Percentiles rank a stretch among this genome's conserved stretches.
These are phyloP conservation scores for Artibeus jamaicensis DNA, from an alignment of 2,797 vertebrate species.

Conservation along the genomic window DNA sequence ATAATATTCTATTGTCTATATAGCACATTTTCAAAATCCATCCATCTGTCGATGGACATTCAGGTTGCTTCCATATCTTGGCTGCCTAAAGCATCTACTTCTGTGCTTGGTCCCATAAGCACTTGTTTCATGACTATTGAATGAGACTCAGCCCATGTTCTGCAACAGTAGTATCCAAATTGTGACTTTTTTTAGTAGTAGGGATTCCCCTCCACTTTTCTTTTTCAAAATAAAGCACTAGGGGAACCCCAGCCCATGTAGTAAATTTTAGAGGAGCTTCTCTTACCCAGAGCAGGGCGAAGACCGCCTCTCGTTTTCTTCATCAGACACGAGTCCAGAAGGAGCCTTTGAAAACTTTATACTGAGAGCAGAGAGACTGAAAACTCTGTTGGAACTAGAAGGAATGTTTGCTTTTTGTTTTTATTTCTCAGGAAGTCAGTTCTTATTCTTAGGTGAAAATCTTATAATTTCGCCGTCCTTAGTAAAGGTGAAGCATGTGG, in stretches of 20 bases:
- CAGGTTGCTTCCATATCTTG: not conserved
- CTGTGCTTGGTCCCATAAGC: not conserved
- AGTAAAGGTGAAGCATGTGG: not conserved
- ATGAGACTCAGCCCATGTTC: not conserved
- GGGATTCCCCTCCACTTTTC: not conserved
- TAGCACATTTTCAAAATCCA: not conserved
- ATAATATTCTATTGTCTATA: not conserved
- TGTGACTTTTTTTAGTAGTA: slow-evolving; percentile 3
- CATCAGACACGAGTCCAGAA: not conserved
- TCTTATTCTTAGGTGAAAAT: not conserved
- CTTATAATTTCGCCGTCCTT: not conserved
- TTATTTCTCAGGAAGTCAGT: not conserved
- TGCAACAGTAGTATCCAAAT: not conserved
- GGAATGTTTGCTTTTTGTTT: not conserved
- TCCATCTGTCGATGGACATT: not conserved
- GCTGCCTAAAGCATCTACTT: not conserved
- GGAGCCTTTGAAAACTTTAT: not conserved
- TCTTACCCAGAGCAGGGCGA: not conserved
- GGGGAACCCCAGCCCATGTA: not conserved
- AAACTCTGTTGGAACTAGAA: not conserved
- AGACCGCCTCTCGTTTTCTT: not conserved
- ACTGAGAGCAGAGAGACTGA: not conserved
- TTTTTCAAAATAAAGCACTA: not conserved
- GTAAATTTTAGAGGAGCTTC: not conserved
- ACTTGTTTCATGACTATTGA: not conserved